phyloP scores from a whole-genome alignment of 2,888 invertebrate species.

The Icerya purchasi region DNA sequence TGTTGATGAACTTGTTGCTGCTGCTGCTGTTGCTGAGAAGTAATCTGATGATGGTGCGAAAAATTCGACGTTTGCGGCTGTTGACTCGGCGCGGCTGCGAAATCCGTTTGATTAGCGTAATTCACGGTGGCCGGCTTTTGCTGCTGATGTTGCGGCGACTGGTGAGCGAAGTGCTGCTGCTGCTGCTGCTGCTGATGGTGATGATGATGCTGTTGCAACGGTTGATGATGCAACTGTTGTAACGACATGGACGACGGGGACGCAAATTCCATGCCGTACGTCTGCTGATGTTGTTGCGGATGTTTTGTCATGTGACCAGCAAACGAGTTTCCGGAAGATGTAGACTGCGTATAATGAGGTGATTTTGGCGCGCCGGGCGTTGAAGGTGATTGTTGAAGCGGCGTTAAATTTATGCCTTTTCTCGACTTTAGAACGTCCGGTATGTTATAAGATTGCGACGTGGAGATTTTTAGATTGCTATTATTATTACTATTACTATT shows the following conservation, averaged over 20 bases:
- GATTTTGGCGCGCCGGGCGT: too few relatives aligned
- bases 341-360: too few relatives aligned
- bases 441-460: neutral
- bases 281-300: too few relatives aligned
- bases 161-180: neutral
- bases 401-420: slow-evolving; percentile 9
- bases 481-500: too few relatives aligned
- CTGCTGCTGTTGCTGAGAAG: neutral
- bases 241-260: too few relatives aligned
- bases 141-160: neutral
- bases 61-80: neutral
- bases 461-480: too few relatives aligned
- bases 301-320: too few relatives aligned
- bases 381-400: too few relatives aligned
- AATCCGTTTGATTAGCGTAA: neutral
- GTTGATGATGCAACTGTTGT: neutral
- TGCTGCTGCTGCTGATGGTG: neutral
- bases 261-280: too few relatives aligned
- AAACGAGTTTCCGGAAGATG: too few relatives aligned
- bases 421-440: slow-evolving; percentile 5
- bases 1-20: neutral
- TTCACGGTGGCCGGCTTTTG: neutral
- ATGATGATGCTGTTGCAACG: neutral
- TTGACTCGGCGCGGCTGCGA: too few relatives aligned
- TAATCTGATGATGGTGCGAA: neutral